Evolutionary conservation across 2,888 invertebrate species (phyloP), one percentile per base, ranked within the genome.

Genomic region (Cataglyphis altisquamis): DNA sequence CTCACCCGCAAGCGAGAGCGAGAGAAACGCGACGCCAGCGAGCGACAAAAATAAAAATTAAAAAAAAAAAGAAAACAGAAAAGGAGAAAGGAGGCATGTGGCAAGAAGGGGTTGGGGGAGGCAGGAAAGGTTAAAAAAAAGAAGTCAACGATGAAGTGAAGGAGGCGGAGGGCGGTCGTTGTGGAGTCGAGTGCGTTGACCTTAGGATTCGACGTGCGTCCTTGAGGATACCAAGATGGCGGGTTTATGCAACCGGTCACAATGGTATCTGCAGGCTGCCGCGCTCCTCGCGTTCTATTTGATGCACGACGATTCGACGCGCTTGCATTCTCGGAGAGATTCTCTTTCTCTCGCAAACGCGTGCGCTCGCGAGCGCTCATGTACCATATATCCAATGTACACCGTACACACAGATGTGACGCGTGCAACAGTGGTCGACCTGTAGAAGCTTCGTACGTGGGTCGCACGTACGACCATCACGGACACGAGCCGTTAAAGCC

Each of bases 211-310:
- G 92, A 92, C 87, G 89, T 88, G 91, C 94, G 94, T 93, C 94
- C 94, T 94, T 94, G 94, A 94, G 91, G 91, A 91, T 91, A 91
- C 92, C 90, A 93, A 92, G 91, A 93, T 92, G 93, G 91, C 92
- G 91, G 90, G 89, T 93, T 94, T 94, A 94, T 93, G 93, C 93
- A 94, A 94, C 91, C 90, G 88, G 88, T 91, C 91, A 92, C 91
- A 92, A 92, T 92, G 87, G 89, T 90, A 88, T 88, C 90, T 81
- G 84, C 85, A 63, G 84, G 86, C 86, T 85, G 45, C 85, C 84
- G 77, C 73, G 78, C 84, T 73, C 72, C 87, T 87, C 88, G 88
- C 86, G 86, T 91, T 91, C 92, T 91, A 88, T 91, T 91, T 91
- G 87, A 90, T 91, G 87, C 88, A 89, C 86, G 85, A 87, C 86